Conservation (phyloP, 2,797 vertebrate species). For the Darevskia nairensis region DNA sequence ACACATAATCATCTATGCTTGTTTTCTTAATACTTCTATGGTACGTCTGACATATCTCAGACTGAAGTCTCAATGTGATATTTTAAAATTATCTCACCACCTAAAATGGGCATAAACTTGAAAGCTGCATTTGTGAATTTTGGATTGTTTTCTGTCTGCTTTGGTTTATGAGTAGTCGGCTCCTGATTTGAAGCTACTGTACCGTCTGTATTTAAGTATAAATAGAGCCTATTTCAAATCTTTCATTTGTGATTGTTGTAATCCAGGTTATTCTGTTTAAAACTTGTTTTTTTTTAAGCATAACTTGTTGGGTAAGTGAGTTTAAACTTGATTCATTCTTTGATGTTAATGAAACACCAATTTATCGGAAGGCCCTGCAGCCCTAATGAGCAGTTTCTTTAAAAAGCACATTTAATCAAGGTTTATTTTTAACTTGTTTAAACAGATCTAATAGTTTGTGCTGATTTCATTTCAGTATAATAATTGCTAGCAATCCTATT, state of each 20-base stretch:
- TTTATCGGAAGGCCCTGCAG: conserved; percentile 85
- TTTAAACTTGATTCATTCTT: conserved; percentile 82
- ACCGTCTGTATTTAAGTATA: conserved; percentile 60
- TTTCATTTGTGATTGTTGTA: conserved; percentile 72
- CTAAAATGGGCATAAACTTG: conserved; percentile 46
- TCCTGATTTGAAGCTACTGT: conserved; percentile 53
- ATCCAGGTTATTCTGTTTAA: conserved; percentile 78
- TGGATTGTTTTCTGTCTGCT: conserved; percentile 34
- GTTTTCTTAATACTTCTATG: neutral
- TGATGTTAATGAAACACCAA: conserved; percentile 87
- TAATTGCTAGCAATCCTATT: conserved; percentile 87
- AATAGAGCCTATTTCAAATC: conserved; percentile 57
- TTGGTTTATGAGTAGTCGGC: conserved; percentile 47
- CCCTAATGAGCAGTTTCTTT: conserved; percentile 86
- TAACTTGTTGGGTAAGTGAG: conserved; percentile 80
- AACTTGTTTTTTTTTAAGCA: conserved; percentile 71
- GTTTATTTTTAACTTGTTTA: conserved; percentile 89
- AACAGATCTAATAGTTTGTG: conserved; percentile 88
- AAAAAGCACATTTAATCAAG: conserved; percentile 88
- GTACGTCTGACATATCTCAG: neutral
- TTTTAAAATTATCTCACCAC: conserved; percentile 27
- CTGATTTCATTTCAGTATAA: conserved; percentile 87
- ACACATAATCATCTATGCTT: neutral
- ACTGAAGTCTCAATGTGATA: conserved; percentile 32
- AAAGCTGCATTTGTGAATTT: conserved; percentile 11